These are phyloP conservation scores for Neosilurus mollespiculum DNA, from an alignment of 2,797 vertebrate genomes.

Conservation along the genomic window DNA sequence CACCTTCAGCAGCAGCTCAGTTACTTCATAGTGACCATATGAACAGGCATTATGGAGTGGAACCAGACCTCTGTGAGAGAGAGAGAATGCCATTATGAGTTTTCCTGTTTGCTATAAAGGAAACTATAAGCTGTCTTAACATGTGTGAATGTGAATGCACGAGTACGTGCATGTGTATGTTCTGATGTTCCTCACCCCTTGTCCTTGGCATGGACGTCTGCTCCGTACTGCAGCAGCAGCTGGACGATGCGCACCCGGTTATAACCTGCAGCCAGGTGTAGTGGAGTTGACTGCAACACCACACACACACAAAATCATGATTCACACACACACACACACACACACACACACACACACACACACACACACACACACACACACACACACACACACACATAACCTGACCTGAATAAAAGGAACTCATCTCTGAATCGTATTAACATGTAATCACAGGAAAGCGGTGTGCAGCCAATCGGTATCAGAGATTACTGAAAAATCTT, in stretches of 20 bases:
- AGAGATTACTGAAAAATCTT: not conserved
- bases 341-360: constrained; percentile 18
- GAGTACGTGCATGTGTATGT: not conserved
- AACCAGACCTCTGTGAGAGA: constrained; percentile 84
- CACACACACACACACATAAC: not conserved
- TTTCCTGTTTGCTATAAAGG: too few relatives aligned
- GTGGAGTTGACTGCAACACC: constrained; percentile 88
- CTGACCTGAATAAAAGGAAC: not conserved
- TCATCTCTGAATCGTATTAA: not conserved
- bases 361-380: constrained; percentile 20
- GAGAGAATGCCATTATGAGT: not conserved
- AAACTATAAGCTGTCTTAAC: too few relatives aligned
- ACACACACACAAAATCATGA: constrained; percentile 34
- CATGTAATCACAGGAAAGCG: not conserved
- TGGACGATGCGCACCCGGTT: constrained; percentile 98
- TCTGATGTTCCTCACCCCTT: constrained; percentile 81
- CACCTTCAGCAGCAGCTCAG: constrained; percentile 95
- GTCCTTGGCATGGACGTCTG: constrained; percentile 97
- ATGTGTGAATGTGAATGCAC: not conserved
- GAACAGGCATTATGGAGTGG: constrained; percentile 98
- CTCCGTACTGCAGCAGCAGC: constrained; percentile 95
- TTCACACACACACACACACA: constrained; percentile 31
- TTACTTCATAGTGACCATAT: constrained; percentile 98
- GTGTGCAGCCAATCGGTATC: not conserved
- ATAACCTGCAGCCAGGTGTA: constrained; percentile 96